Conservation (phyloP, 2,888 invertebrate species). For the Drosophila acutilabella region DNA sequence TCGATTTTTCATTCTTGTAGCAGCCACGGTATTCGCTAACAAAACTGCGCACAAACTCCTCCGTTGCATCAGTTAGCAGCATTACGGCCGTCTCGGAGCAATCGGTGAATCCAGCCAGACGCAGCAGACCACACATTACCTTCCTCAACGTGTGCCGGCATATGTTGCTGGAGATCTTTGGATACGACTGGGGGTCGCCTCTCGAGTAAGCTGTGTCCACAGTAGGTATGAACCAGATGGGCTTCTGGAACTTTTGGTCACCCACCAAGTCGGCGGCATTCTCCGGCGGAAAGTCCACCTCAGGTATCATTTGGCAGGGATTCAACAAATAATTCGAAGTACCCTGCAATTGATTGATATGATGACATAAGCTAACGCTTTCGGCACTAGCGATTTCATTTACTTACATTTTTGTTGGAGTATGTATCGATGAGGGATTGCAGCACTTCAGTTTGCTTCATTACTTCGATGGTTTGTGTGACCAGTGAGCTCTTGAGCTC, state of each 20-base stretch:
- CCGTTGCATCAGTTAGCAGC: slow-evolving; percentile 82
- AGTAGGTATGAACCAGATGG: slow-evolving; percentile 84
- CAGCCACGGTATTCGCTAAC: slow-evolving; percentile 65
- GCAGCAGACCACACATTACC: slow-evolving; percentile 82
- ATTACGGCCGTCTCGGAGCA: slow-evolving; percentile 81
- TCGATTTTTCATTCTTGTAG: slow-evolving; percentile 62
- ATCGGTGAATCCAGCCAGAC: slow-evolving; percentile 84
- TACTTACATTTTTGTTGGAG: slow-evolving; percentile 83
- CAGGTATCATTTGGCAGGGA: slow-evolving; percentile 84
- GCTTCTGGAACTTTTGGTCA: slow-evolving; percentile 83
- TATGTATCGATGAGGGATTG: slow-evolving; percentile 84
- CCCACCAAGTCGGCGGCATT: slow-evolving; percentile 82
- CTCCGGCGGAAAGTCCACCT: slow-evolving; percentile 84
- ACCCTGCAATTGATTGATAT: slow-evolving; percentile 65
- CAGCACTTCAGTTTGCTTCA: slow-evolving; percentile 85
- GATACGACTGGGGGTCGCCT: slow-evolving; percentile 76
- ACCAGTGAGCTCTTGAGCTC: slow-evolving; percentile 83
- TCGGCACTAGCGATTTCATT: no score
- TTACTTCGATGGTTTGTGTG: slow-evolving; percentile 85
- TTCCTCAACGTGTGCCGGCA: slow-evolving; percentile 81
- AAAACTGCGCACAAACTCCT: slow-evolving; percentile 82
- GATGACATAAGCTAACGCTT: no score
- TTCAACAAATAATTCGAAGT: slow-evolving; percentile 83
- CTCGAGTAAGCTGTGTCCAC: slow-evolving; percentile 80
- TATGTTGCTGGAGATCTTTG: slow-evolving; percentile 72